phyloP scores from a whole-genome alignment of 1,140 invertebrate species.

The Drosophila orena region DNA sequence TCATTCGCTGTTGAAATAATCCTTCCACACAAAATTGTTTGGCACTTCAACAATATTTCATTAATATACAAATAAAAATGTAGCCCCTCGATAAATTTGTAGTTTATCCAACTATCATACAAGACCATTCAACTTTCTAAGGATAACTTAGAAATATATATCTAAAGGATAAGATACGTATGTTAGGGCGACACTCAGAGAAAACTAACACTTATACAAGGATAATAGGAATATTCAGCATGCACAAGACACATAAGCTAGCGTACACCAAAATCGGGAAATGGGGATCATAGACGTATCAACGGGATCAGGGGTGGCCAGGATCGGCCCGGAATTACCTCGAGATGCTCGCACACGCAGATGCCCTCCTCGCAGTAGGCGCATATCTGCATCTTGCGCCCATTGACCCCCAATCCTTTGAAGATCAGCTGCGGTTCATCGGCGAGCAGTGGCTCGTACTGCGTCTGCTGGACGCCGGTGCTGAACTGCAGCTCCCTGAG shows the following conservation, averaged over 20 bases:
- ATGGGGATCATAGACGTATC: neutral
- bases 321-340: slow-evolving; percentile 70
- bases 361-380: slow-evolving; percentile 84
- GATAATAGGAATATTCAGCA: slow-evolving; percentile 6
- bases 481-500: slow-evolving; percentile 78
- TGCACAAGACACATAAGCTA: slow-evolving; percentile 24
- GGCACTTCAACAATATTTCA: too few species aligned
- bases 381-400: slow-evolving; percentile 73
- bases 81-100: too few species aligned
- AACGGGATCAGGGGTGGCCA: neutral
- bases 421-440: slow-evolving; percentile 78
- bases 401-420: slow-evolving; percentile 69
- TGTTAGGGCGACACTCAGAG: neutral
- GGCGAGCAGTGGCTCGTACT: slow-evolving; percentile 76
- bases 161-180: neutral
- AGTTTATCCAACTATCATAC: too few species aligned
- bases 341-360: slow-evolving; percentile 83
- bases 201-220: slow-evolving; percentile 11
- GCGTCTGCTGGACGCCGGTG: slow-evolving; percentile 62
- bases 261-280: neutral
- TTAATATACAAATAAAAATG: too few species aligned
- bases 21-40: too few species aligned
- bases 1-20: too few species aligned
- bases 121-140: too few species aligned
- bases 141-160: neutral